phyloP scores from a whole-genome alignment of 2,888 invertebrate genomes.

The Phalangium opilio region DNA sequence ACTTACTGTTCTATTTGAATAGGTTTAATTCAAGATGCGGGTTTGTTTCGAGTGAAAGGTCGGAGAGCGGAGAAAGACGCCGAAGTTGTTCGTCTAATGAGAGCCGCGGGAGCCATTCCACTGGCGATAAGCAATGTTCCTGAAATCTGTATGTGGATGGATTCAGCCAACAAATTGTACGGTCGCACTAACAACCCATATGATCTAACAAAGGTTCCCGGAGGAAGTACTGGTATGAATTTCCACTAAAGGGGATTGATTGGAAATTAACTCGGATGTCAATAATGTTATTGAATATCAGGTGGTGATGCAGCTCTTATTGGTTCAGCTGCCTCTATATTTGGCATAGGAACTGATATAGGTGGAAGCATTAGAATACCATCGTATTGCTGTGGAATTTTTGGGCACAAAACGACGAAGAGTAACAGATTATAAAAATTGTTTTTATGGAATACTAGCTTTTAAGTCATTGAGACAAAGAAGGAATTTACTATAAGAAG shows the following conservation, averaged over 20 bases:
- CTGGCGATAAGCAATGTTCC: slow-evolving; percentile 34
- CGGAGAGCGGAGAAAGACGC: slow-evolving; percentile 26
- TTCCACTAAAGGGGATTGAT: too few species aligned
- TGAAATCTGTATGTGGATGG: slow-evolving; percentile 37
- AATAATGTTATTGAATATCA: slow-evolving; percentile 5
- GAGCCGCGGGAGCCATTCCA: slow-evolving; percentile 31
- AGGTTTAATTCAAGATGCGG: slow-evolving; percentile 26
- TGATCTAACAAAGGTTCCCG: slow-evolving; percentile 32
- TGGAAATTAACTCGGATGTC: too few species aligned
- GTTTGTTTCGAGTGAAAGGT: slow-evolving; percentile 24
- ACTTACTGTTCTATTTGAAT: too few species aligned
- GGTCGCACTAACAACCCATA: slow-evolving; percentile 35
- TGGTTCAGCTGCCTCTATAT: slow-evolving; percentile 59
- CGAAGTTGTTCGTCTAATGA: slow-evolving; percentile 26
- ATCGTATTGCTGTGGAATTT: slow-evolving; percentile 73
- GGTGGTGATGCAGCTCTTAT: slow-evolving; percentile 42
- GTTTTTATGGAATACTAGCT: too few species aligned
- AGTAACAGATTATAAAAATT: too few species aligned
- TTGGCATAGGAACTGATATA: slow-evolving; percentile 83
- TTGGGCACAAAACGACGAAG: slow-evolving; percentile 61
- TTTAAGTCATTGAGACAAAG: too few species aligned
- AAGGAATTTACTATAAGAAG: too few species aligned
- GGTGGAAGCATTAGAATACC: slow-evolving; percentile 94
- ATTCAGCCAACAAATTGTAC: slow-evolving; percentile 35
- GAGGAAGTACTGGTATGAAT: slow-evolving; percentile 35